Conservation (phyloP, 2,888 invertebrate species). For the Choreutis nemorana region DNA sequence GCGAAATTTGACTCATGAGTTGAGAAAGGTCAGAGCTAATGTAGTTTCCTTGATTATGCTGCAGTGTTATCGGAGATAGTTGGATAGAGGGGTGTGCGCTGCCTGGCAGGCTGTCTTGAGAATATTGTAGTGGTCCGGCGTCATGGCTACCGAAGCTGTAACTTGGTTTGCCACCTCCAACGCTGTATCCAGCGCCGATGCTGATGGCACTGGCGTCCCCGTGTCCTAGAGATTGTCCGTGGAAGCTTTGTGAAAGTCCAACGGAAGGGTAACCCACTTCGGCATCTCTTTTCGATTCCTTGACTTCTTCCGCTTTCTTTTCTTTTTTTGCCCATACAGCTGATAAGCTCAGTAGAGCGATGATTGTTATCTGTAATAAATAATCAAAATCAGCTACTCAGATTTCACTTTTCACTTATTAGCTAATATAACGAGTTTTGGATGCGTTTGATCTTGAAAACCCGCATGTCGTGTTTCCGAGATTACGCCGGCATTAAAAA, state of each 20-base stretch:
- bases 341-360: slow-evolving; percentile 40
- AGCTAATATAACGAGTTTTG: not conserved
- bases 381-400: too few species aligned
- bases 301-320: slow-evolving; percentile 36
- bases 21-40: slow-evolving; percentile 39
- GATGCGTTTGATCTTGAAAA: slow-evolving; percentile 15
- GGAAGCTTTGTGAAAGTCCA: slow-evolving; percentile 20
- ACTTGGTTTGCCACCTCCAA: slow-evolving; percentile 46
- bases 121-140: slow-evolving; percentile 27
- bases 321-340: slow-evolving; percentile 38
- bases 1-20: slow-evolving; percentile 47
- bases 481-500: slow-evolving; percentile 48
- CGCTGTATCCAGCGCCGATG: slow-evolving; percentile 54
- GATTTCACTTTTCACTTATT: too few species aligned
- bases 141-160: slow-evolving; percentile 34
- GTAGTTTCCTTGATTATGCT: slow-evolving; percentile 31
- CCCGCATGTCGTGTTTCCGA: slow-evolving; percentile 49
- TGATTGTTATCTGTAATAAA: slow-evolving; percentile 43
- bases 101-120: slow-evolving; percentile 29
- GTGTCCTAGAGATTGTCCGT: slow-evolving; percentile 27
- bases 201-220: slow-evolving; percentile 49
- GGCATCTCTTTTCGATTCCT: slow-evolving; percentile 54
- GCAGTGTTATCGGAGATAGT: slow-evolving; percentile 43
- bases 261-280: slow-evolving; percentile 29
- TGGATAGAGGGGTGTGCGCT: slow-evolving; percentile 37